Base-by-base conservation (phyloP, 2,888 invertebrate species). In the Leucozona laternaria region DNA sequence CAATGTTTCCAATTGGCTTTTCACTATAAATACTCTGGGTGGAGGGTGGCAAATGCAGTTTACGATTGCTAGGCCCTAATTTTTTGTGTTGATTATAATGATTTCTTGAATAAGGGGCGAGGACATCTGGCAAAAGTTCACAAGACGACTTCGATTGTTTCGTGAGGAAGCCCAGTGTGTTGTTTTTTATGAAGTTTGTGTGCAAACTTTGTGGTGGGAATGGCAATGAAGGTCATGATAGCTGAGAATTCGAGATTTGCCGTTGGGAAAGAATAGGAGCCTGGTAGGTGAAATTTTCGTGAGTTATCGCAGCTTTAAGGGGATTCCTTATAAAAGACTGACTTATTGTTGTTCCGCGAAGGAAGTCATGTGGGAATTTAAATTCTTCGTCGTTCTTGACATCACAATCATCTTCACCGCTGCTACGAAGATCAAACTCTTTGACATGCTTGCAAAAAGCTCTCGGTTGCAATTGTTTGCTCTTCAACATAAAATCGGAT, bases 311-410 rank as follows among this genome's bases (percentile, higher is more conserved):
- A 43, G n/a, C n/a, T 43, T 43, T 43, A 7, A n/a, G 15, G 2
- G 43, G 43, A 43, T 92, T 92, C 53, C 89, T 90, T 75, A 93
- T 92, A 88, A 93, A 93, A 8, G 92, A 93, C 82, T 93, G 92
- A 73, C 92, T 92, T 17, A 93, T 89, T 0, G 92, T 93, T 15
- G 92, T 90, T 50, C 92, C 93, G n/a, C 93, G 91, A 73, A 92
- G 89, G 73, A 93, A 92, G 82, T 91, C 91, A 43, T 89, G 88
- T 89, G 88, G 87, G 89, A 89, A 70, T 90, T 89, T 31, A 81
- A 64, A 13, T 71, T 77, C 79, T 37, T 55, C 45, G 45, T 79
- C 48, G 15, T 79, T 75, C 25, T 22, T 71, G 43, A 76, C 79
- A 40, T 89, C 88, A 68, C 13, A 58, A 60, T 76, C 78, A 50